Percentiles rank a stretch among this genome's conserved stretches.
Conservation (phyloP, 2,113 vertebrate genomes). For the Hippocampus zosterae region DNA sequence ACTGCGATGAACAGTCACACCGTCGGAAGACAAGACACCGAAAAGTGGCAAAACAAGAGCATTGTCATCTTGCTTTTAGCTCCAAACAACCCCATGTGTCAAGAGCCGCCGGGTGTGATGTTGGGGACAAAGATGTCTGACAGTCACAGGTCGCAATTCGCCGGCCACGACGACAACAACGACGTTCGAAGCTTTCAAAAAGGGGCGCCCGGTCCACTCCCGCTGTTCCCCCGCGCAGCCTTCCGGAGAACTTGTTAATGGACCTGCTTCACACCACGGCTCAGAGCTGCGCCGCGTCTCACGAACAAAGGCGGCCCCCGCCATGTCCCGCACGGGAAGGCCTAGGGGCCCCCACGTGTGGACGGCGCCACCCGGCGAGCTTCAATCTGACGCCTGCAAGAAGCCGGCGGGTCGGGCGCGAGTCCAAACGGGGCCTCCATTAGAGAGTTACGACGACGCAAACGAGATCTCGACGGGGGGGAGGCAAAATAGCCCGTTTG, state of each 20-base stretch:
- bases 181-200: conserved; percentile 92
- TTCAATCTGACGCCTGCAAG: conserved; percentile 84
- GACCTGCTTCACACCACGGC: conserved; percentile 92
- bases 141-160: conserved; percentile 75
- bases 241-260: conserved; percentile 93
- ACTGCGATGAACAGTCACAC: neutral
- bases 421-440: conserved; percentile 81
- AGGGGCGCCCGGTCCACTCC: conserved; percentile 89
- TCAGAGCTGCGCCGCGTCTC: conserved; percentile 82
- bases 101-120: neutral
- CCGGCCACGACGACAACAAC: conserved; percentile 79
- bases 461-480: conserved; percentile 71
- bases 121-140: conserved; percentile 78
- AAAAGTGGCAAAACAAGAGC: neutral
- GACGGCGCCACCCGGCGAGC: conserved; percentile 81
- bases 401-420: conserved; percentile 82
- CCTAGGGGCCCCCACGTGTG: conserved; percentile 76
- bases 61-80: neutral
- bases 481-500: conserved; percentile 25
- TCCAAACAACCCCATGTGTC: neutral
- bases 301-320: conserved; percentile 84
- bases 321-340: conserved; percentile 70
- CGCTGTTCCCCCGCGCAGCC: conserved; percentile 84
- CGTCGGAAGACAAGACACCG: neutral
- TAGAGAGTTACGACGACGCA: conserved; percentile 74